Evolutionary conservation across 2,797 vertebrate genomes (phyloP), one percentile per base, ranked within the genome.

Genomic region (Octomys mimax): DNA sequence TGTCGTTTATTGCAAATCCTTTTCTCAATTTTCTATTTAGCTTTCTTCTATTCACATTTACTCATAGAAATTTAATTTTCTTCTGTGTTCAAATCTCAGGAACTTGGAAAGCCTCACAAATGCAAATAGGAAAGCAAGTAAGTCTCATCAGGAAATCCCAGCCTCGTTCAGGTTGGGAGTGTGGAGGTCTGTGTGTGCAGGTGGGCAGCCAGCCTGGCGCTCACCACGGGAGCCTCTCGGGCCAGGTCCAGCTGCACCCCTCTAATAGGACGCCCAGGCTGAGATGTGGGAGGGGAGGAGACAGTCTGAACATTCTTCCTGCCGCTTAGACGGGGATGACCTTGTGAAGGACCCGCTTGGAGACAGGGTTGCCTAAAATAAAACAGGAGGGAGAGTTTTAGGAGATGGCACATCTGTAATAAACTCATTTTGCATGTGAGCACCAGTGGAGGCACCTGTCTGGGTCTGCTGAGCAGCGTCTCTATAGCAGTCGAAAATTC

Each of bases 401-500:
- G 68, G 96, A 92, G 89, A 33, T 1, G 70, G 82, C 94, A 92
- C 96, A 95, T 87, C 97, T 98, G 97, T 1, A 89, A 71, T 73
- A 42, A 92, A 12, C 89, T 88, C 94, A 87, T 96, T 97, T 95
- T 91, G 95, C 68, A 78, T 79, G 95, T 57, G 5, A 94, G 93
- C 52, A 66, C 96, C 96, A 82, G 66, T 33, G 46, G 95, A 26
- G 78, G n/a, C 2, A 87, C n/a, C 49, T 12, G 95, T 92, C 85
- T 71, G 95, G 97, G 88, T 97, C 94, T 52, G 22, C 89, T 95
- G 97, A 96, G 22, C 97, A 88, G 95, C 95, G 24, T 84, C 95
- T 95, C 96, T 57, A 11, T 22, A 93, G 97, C 94, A 87, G 93
- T 62, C 0, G 85, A 96, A 97, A 98, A 98, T 98, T 97, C 98